Conservation (phyloP, 1,140 invertebrate genomes). For the Drosophila nannoptera region DNA sequence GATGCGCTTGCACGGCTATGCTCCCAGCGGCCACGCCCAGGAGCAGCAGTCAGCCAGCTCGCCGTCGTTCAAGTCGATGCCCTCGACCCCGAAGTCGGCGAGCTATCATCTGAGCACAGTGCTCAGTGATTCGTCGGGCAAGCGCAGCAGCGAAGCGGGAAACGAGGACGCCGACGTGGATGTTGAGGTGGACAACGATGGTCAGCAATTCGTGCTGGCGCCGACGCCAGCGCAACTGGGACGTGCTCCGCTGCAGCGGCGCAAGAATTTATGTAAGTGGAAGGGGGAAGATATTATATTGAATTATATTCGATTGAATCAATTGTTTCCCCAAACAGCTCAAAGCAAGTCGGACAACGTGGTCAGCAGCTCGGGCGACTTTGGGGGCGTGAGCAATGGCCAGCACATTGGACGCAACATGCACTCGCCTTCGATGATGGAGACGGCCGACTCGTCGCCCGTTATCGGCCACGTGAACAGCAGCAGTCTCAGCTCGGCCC, state of each 20-base stretch:
- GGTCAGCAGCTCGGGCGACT: conserved; percentile 18
- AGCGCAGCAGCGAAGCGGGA: conserved; percentile 30
- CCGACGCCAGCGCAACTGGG: conserved; percentile 96
- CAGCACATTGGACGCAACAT: conserved; percentile 65
- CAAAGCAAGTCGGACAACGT: conserved; percentile 66
- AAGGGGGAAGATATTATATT: neutral
- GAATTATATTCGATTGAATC: no score
- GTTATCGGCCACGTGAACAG: conserved; percentile 72
- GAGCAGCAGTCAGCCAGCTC: conserved; percentile 58
- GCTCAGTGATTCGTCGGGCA: conserved; percentile 62
- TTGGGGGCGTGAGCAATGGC: conserved; percentile 47
- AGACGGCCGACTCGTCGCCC: conserved; percentile 51
- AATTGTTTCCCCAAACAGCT: no score
- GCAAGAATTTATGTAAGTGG: conserved; percentile 73
- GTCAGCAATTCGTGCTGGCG: conserved; percentile 88
- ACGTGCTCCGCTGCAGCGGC: conserved; percentile 89
- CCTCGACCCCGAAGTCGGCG: conserved; percentile 72
- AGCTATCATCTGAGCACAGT: conserved; percentile 60
- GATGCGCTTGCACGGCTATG: conserved; percentile 67
- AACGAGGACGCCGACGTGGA: conserved; percentile 52
- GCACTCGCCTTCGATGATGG: conserved; percentile 64
- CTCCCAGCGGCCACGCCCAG: conserved; percentile 48
- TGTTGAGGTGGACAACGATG: conserved; percentile 80
- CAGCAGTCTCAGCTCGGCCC: conserved; percentile 67
- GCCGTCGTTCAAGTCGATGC: conserved; percentile 68